phyloP scores from a whole-genome alignment of 2,113 vertebrate species.

The Clupea harengus region DNA sequence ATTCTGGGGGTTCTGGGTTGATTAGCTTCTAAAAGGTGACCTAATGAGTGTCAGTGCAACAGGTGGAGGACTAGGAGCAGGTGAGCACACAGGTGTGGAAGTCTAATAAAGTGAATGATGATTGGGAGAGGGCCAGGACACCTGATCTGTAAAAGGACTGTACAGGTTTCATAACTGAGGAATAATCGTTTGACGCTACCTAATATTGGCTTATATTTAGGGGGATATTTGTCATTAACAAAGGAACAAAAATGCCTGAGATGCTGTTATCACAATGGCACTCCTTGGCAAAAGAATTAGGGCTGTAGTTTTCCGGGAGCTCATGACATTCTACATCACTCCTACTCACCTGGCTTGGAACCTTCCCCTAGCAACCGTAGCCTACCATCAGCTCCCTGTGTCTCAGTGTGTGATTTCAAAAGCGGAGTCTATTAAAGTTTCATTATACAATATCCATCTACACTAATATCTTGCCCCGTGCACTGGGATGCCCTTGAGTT shows the following conservation, averaged over 20 bases:
- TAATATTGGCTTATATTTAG: neutral
- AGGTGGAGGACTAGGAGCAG: neutral
- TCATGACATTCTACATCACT: too few species aligned
- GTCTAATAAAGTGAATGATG: neutral
- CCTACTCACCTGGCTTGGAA: neutral
- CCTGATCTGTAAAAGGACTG: too few species aligned
- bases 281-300: neutral
- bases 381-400: neutral
- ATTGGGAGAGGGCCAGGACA: neutral
- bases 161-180: too few species aligned
- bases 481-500: neutral
- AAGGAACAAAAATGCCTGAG: neutral
- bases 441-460: conserved; percentile 8
- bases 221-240: neutral
- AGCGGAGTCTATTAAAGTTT: neutral
- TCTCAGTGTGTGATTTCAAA: neutral
- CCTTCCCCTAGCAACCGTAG: neutral
- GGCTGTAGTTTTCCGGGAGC: neutral
- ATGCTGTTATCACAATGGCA: neutral
- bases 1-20: too few species aligned
- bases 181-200: too few species aligned
- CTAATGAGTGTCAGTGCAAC: too few species aligned
- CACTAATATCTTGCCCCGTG: neutral
- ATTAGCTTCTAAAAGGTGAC: neutral
- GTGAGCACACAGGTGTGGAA: neutral